Conservation (phyloP, 2,113 vertebrate species). For the Opisthocomus hoazin region DNA sequence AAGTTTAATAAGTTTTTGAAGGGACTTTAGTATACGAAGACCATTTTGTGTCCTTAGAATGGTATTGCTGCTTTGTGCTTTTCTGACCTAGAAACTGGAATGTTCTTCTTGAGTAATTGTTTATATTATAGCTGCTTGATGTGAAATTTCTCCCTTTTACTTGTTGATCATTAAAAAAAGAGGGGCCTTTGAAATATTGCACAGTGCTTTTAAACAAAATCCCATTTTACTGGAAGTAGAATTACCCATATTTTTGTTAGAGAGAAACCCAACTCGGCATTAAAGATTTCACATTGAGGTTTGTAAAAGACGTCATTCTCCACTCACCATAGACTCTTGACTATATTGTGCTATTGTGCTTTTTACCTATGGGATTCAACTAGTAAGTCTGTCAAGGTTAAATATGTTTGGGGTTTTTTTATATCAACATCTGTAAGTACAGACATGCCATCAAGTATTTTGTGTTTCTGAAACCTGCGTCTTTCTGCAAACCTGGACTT, state of each 20-base stretch:
- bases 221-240: not conserved
- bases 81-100: not conserved
- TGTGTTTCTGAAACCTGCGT: not conserved
- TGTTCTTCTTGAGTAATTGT: not conserved
- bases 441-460: not conserved
- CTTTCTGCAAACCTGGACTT: not conserved
- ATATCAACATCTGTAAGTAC: not conserved
- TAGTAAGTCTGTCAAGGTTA: not conserved
- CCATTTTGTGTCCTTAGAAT: not conserved
- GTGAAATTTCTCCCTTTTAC: not conserved
- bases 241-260: not conserved
- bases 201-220: not conserved
- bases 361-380: not conserved
- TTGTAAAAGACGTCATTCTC: not conserved
- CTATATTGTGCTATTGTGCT: not conserved
- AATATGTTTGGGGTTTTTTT: not conserved
- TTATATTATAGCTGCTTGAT: not conserved
- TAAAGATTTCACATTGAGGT: not conserved
- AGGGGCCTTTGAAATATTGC: not conserved
- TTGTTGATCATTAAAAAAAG: not conserved
- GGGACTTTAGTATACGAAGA: not conserved
- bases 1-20: slow-evolving; percentile 7
- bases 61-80: not conserved
- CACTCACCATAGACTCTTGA: not conserved
- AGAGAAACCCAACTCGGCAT: not conserved